phyloP scores from a whole-genome alignment of 1,140 invertebrate genomes.

The Ceratina australensis region DNA sequence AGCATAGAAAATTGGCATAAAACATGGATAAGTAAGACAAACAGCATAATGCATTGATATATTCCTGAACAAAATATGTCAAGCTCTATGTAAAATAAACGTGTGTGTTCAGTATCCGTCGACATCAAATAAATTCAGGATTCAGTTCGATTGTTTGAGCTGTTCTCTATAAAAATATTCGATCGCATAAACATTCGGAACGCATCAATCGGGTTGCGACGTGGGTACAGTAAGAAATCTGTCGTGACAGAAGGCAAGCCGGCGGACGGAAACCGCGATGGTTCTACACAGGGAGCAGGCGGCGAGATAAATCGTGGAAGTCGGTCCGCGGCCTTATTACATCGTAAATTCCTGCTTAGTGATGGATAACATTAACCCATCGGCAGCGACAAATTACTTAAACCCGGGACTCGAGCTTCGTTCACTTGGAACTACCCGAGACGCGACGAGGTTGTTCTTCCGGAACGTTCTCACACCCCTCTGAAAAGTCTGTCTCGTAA shows the following conservation, averaged over 20 bases:
- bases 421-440: slow-evolving; percentile 50
- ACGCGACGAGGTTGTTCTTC: slow-evolving; percentile 35
- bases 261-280: slow-evolving; percentile 45
- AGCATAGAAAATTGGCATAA: too few species aligned
- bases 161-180: too few species aligned
- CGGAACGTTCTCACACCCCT: slow-evolving; percentile 44
- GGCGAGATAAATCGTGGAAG: slow-evolving; percentile 65
- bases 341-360: slow-evolving; percentile 73
- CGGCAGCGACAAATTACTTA: slow-evolving; percentile 74
- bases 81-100: too few species aligned
- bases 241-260: neutral
- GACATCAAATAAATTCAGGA: too few species aligned
- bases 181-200: too few species aligned
- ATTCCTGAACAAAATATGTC: too few species aligned
- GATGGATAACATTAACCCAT: slow-evolving; percentile 75
- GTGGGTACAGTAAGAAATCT: neutral
- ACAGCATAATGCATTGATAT: too few species aligned
- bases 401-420: slow-evolving; percentile 53
- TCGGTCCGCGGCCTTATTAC: slow-evolving; percentile 69
- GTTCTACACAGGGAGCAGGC: slow-evolving; percentile 22
- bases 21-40: too few species aligned
- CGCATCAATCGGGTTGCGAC: too few species aligned
- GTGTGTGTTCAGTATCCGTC: too few species aligned
- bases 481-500: slow-evolving; percentile 4
- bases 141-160: too few species aligned